Conservation (phyloP, 2,888 invertebrate genomes). For the Thysanoteuthis rhombus region DNA sequence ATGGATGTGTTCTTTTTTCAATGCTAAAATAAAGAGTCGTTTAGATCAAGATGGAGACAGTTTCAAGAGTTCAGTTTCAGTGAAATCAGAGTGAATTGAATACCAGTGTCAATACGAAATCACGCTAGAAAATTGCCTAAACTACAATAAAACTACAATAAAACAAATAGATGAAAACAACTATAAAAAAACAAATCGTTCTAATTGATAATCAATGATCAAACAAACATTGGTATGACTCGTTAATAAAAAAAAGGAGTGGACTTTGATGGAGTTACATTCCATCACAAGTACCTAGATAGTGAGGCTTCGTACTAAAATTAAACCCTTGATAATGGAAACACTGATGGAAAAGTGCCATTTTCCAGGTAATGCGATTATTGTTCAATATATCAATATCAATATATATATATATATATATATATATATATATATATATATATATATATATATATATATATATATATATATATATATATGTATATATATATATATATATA, state of each 20-base stretch:
- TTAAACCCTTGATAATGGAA: too few species aligned
- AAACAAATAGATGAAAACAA: neutral
- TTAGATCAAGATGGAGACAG: neutral
- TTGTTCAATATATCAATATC: too few species aligned
- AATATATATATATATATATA: neutral
- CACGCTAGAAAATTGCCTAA: neutral
- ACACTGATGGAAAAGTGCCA: too few species aligned
- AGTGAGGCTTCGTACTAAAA: too few species aligned
- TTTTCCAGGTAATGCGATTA: too few species aligned
- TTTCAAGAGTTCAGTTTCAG: neutral
- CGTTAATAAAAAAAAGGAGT: too few species aligned
- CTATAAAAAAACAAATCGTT: neutral
- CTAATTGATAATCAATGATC: neutral
- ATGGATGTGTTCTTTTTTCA: neutral
- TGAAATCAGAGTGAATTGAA: neutral
- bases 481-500: neutral
- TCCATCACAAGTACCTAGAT: too few species aligned
- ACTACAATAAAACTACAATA: neutral
- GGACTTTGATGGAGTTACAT: too few species aligned
- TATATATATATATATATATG: constrained; percentile 1
- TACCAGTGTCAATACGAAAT: neutral
- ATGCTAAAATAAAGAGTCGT: neutral
- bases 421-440: constrained; percentile 16
- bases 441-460: constrained; percentile 13
- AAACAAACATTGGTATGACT: too few species aligned